These are phyloP conservation scores for Campopleginae sp. DNA, from an alignment of 2,888 invertebrate species.

Conservation along the genomic window DNA sequence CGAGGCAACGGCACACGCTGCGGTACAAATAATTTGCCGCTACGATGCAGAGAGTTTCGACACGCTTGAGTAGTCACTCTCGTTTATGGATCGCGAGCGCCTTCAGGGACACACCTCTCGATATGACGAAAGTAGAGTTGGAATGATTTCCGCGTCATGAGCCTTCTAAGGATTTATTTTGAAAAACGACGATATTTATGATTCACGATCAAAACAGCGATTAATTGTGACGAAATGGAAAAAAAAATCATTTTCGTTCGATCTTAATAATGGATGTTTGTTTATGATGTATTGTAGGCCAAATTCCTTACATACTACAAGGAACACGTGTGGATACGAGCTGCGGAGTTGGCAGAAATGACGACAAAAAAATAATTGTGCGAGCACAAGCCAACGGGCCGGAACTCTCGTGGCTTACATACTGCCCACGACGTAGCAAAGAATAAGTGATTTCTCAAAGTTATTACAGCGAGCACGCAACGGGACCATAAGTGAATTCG, in stretches of 20 bases:
- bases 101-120: conserved; percentile 64
- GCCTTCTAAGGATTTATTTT: conserved; percentile 23
- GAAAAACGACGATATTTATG: background rate
- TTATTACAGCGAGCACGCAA: conserved; percentile 75
- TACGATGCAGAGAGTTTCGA: conserved; percentile 7
- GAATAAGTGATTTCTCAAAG: conserved; percentile 72
- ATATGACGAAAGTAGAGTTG: conserved; percentile 53
- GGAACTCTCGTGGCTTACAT: conserved; percentile 59
- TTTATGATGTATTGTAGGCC: too few species aligned
- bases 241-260: conserved; percentile 7
- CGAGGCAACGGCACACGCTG: conserved; percentile 41
- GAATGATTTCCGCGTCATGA: conserved; percentile 57
- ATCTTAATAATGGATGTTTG: conserved; percentile 23
- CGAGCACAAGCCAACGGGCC: conserved; percentile 57
- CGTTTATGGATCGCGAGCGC: conserved; percentile 21
- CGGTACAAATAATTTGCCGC: conserved; percentile 41
- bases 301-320: background rate
- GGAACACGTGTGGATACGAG: background rate
- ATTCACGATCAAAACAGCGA: conserved; percentile 14
- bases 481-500: conserved; percentile 73
- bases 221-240: background rate
- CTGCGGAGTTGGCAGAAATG: conserved; percentile 6
- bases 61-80: conserved; percentile 54
- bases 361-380: conserved; percentile 57
- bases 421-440: conserved; percentile 24